Conservation (phyloP, 1,140 invertebrate genomes). For the Drosophila ambigua region DNA sequence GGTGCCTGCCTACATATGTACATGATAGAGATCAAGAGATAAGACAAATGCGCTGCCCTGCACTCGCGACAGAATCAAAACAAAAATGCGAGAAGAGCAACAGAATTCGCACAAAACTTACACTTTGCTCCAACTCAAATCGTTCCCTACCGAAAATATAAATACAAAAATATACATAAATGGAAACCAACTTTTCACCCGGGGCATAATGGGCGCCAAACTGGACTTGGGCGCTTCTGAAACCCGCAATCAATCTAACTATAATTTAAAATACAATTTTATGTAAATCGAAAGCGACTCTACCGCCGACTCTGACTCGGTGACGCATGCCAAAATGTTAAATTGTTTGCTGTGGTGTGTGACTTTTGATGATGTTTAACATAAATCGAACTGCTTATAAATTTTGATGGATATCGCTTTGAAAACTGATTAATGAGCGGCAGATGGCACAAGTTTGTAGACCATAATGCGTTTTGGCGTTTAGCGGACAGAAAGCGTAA, state of each 20-base stretch:
- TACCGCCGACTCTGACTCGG: background rate
- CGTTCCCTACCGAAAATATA: too few relatives aligned
- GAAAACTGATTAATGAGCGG: constrained; percentile 73
- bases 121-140: too few relatives aligned
- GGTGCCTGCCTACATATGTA: too few relatives aligned
- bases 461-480: constrained; percentile 33
- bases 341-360: constrained; percentile 53
- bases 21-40: too few relatives aligned
- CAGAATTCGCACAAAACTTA: too few relatives aligned
- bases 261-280: constrained; percentile 53
- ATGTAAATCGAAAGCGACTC: constrained; percentile 56
- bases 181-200: constrained; percentile 38
- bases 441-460: constrained; percentile 13
- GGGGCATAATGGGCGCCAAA: constrained; percentile 36
- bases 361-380: constrained; percentile 76
- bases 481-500: constrained; percentile 43
- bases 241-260: constrained; percentile 63
- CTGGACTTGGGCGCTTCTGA: constrained; percentile 47
- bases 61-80: too few relatives aligned
- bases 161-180: background rate
- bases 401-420: constrained; percentile 73
- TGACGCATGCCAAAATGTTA: constrained; percentile 70
- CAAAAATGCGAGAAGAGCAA: too few relatives aligned
- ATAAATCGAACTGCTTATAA: constrained; percentile 78
- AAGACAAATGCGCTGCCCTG: too few relatives aligned